These are phyloP conservation scores for Lasioglossum zephyrum DNA, from an alignment of 2,888 invertebrate species.

Conservation along the genomic window DNA sequence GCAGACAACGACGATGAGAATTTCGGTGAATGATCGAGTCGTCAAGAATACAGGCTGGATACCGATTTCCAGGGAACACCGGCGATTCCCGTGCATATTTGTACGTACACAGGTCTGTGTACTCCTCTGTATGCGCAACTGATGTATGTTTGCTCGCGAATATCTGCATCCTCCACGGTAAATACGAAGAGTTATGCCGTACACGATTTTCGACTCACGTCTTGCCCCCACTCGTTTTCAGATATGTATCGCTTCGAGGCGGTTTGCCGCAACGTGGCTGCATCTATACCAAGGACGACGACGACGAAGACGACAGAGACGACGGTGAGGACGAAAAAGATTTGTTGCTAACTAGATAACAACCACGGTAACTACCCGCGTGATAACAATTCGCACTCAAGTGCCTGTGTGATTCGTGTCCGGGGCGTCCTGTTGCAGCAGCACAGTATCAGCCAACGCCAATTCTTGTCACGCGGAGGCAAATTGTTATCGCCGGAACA, in stretches of 20 bases:
- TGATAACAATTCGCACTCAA: slow-evolving; percentile 56
- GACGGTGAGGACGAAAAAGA: slow-evolving; percentile 37
- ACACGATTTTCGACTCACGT: slow-evolving; percentile 62
- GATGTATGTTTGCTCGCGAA: slow-evolving; percentile 64
- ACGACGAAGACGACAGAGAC: neutral
- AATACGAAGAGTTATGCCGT: slow-evolving; percentile 61
- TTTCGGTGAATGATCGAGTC: slow-evolving; percentile 15
- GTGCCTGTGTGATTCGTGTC: slow-evolving; percentile 45
- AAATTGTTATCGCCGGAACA: slow-evolving; percentile 53
- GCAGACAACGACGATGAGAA: neutral
- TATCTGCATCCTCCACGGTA: slow-evolving; percentile 66
- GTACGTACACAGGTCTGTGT: slow-evolving; percentile 17
- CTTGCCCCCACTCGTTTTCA: slow-evolving; percentile 34
- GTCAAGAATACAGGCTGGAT: slow-evolving; percentile 18
- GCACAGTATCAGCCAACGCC: slow-evolving; percentile 41
- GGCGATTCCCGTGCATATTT: slow-evolving; percentile 27
- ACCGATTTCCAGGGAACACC: slow-evolving; percentile 32
- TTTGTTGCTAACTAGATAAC: slow-evolving; percentile 50
- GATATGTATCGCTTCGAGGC: slow-evolving; percentile 53
- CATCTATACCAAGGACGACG: neutral
- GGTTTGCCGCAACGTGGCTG: slow-evolving; percentile 36
- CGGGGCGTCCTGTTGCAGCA: neutral
- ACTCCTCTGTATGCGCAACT: slow-evolving; percentile 32
- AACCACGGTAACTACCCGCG: slow-evolving; percentile 51
- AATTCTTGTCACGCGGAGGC: slow-evolving; percentile 54